These are phyloP conservation scores for Tenebrosternarchus preto DNA, from an alignment of 2,113 vertebrate genomes.

Conservation along the genomic window DNA sequence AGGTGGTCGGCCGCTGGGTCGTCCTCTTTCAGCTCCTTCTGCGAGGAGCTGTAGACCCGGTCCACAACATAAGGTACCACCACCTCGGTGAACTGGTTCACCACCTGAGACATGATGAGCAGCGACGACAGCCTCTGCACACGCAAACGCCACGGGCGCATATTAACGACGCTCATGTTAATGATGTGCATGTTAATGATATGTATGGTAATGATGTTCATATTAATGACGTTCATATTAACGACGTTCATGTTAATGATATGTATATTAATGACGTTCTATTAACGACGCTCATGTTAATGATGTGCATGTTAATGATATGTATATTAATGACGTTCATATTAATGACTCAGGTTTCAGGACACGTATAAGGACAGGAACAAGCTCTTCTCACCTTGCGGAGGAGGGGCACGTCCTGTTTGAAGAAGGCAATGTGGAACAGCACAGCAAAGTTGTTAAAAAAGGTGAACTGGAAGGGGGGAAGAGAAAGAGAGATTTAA, in stretches of 20 bases:
- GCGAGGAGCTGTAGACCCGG: constrained; percentile 62
- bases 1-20: constrained; percentile 76
- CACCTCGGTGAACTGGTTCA: constrained; percentile 78
- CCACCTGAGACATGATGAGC: constrained; percentile 75
- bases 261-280: too few species aligned
- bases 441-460: constrained; percentile 81
- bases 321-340: too few species aligned
- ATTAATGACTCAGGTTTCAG: too few species aligned
- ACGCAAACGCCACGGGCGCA: background rate
- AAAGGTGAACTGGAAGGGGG: constrained; percentile 76
- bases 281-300: too few species aligned
- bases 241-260: too few species aligned
- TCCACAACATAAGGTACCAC: constrained; percentile 76
- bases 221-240: too few species aligned
- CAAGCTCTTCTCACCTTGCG: constrained; percentile 70
- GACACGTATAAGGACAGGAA: background rate
- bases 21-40: constrained; percentile 64
- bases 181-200: too few species aligned
- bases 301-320: too few species aligned
- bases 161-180: too few species aligned
- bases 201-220: too few species aligned
- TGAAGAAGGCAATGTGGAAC: constrained; percentile 81
- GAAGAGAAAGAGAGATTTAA: background rate
- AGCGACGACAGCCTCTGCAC: constrained; percentile 74
- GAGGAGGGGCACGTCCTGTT: constrained; percentile 77